Conservation (phyloP, 2,797 vertebrate species). For the Spheniscus humboldti region DNA sequence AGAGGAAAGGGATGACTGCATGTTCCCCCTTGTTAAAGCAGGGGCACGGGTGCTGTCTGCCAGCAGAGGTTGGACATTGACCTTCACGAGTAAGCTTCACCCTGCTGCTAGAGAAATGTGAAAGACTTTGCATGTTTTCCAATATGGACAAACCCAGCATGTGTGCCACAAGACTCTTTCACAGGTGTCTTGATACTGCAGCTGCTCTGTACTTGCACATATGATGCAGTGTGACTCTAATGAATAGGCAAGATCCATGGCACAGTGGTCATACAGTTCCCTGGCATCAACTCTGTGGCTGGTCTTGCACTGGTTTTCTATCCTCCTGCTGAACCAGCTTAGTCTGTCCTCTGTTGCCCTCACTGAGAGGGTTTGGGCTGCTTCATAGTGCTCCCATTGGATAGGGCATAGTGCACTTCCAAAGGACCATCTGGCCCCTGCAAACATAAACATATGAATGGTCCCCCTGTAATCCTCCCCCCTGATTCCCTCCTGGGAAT, state of each 20-base stretch:
- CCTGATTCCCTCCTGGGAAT: background rate
- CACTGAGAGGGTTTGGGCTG: background rate
- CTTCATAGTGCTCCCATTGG: background rate
- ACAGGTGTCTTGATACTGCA: background rate
- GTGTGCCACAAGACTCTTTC: background rate
- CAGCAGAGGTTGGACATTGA: background rate
- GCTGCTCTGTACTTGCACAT: background rate
- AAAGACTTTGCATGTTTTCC: background rate
- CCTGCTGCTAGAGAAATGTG: background rate
- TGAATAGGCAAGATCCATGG: background rate
- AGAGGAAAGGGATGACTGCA: background rate
- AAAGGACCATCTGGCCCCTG: fast-evolving
- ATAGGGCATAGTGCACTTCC: background rate
- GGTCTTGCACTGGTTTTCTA: background rate
- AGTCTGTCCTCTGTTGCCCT: background rate
- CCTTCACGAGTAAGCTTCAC: background rate
- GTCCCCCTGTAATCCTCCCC: fast-evolving
- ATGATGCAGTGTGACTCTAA: background rate
- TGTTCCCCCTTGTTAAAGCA: background rate
- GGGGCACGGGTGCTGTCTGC: background rate
- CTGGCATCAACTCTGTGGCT: background rate
- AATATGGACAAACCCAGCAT: background rate
- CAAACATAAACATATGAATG: background rate
- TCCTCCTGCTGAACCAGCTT: background rate
- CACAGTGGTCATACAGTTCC: background rate